phyloP scores from a whole-genome alignment of 2,888 invertebrate species.

The Coleophora deauratella region DNA sequence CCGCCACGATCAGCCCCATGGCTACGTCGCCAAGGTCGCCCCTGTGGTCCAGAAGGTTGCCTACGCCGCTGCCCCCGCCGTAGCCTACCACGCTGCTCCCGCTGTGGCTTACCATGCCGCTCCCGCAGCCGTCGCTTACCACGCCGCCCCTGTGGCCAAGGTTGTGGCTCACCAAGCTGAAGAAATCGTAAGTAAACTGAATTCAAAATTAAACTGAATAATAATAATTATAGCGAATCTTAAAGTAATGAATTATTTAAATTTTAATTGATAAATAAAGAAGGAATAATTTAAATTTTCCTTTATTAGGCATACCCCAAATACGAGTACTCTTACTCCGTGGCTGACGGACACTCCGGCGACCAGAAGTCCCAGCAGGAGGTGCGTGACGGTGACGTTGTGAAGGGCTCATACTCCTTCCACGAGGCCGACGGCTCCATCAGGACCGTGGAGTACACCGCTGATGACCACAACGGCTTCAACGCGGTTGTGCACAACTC shows the following conservation, averaged over 20 bases:
- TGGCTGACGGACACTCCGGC: conserved; percentile 64
- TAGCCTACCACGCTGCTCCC: conserved; percentile 8
- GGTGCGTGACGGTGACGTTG: conserved; percentile 58
- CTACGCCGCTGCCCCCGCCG: conserved; percentile 21
- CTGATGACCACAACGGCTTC: conserved; percentile 61
- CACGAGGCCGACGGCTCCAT: conserved; percentile 66
- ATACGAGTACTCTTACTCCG: conserved; percentile 60
- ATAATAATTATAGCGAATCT: not conserved
- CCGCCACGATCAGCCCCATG: conserved; percentile 38
- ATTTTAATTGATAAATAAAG: too few species aligned
- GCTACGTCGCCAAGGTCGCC: conserved; percentile 24
- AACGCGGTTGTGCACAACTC: conserved; percentile 43
- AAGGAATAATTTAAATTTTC: too few species aligned
- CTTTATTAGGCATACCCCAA: conserved; percentile 37
- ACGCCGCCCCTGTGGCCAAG: conserved; percentile 1
- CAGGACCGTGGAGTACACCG: conserved; percentile 63
- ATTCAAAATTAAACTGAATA: conserved; percentile 26
- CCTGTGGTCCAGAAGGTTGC: conserved; percentile 16
- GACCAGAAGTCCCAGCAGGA: conserved; percentile 69
- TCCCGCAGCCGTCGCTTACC: conserved; percentile 9
- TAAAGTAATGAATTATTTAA: too few species aligned
- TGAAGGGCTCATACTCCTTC: conserved; percentile 63
- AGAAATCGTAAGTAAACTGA: conserved; percentile 8
- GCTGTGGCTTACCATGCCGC: conserved; percentile 10
- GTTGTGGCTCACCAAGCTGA: conserved; percentile 18